These are phyloP conservation scores for Salmo trutta DNA, from an alignment of 2,797 vertebrate genomes.

Conservation along the genomic window DNA sequence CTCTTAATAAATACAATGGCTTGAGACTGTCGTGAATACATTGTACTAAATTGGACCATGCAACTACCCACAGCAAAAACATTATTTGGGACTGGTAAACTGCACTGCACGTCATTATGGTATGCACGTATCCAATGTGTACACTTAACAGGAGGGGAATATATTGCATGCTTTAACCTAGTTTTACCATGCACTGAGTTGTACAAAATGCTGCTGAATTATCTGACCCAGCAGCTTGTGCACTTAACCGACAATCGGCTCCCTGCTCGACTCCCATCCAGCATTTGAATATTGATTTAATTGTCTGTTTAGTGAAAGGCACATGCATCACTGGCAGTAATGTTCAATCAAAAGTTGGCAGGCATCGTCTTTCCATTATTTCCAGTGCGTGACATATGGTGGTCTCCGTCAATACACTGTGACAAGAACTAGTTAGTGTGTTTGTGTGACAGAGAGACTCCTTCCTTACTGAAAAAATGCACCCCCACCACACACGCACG, in stretches of 20 bases:
- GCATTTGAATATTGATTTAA: constrained; percentile 94
- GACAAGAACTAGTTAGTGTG: constrained; percentile 16
- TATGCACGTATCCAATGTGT: background rate
- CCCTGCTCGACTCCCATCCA: constrained; percentile 79
- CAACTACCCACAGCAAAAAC: background rate
- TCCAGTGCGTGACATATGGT: constrained; percentile 88
- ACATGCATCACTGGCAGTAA: constrained; percentile 95
- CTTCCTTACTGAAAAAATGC: background rate
- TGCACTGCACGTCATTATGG: background rate
- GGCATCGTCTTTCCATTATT: constrained; percentile 89
- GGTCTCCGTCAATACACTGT: constrained; percentile 87
- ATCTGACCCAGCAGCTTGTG: constrained; percentile 53
- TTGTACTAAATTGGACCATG: background rate
- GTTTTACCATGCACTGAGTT: constrained; percentile 40
- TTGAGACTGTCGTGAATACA: background rate
- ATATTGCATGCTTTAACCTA: background rate
- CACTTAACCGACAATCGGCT: constrained; percentile 88
- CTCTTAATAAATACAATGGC: background rate
- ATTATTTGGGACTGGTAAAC: background rate
- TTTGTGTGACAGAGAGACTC: background rate
- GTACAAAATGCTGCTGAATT: constrained; percentile 19
- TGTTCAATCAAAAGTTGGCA: constrained; percentile 94
- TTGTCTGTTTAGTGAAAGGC: constrained; percentile 96
- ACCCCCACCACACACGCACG: background rate
- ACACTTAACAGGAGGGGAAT: background rate